phyloP scores from a whole-genome alignment of 1,140 invertebrate species.

The Drosophila ogumai region DNA sequence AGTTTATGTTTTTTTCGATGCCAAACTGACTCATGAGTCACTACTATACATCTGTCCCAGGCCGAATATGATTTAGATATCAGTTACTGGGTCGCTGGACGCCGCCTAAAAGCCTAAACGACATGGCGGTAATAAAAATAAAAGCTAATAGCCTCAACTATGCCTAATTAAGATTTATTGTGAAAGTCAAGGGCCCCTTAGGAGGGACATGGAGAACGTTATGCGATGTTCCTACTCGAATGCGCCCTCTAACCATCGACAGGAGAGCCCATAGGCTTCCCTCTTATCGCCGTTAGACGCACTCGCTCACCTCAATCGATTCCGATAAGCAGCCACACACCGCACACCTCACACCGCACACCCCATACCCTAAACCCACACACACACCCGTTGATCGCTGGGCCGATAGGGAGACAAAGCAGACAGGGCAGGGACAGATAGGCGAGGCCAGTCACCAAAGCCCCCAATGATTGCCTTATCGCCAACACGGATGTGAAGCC shows the following conservation, averaged over 20 bases:
- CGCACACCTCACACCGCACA: neutral
- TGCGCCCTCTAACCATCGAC: neutral
- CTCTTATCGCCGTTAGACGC: conserved; percentile 28
- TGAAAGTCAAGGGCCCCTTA: conserved; percentile 54
- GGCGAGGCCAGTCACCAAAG: conserved; percentile 13
- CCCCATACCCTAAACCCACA: neutral
- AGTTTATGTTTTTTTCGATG: neutral
- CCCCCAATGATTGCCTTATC: conserved; percentile 36
- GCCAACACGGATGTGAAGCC: conserved; percentile 29
- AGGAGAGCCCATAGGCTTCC: conserved; percentile 1
- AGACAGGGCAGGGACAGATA: conserved; percentile 25
- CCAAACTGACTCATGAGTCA: neutral
- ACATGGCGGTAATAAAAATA: conserved; percentile 15
- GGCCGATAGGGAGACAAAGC: conserved; percentile 5
- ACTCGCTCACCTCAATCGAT: conserved; percentile 42
- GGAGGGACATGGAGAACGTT: neutral
- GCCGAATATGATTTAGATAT: conserved; percentile 37
- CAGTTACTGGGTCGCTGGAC: conserved; percentile 31
- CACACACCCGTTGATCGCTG: conserved; percentile 13
- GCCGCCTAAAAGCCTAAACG: neutral
- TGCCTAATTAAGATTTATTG: conserved; percentile 68
- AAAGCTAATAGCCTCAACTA: conserved; percentile 39
- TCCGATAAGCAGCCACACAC: conserved; percentile 18
- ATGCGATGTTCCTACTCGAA: neutral
- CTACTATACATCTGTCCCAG: neutral